phyloP scores from a whole-genome alignment of 2,113 vertebrate species.

The Rissa tridactyla region DNA sequence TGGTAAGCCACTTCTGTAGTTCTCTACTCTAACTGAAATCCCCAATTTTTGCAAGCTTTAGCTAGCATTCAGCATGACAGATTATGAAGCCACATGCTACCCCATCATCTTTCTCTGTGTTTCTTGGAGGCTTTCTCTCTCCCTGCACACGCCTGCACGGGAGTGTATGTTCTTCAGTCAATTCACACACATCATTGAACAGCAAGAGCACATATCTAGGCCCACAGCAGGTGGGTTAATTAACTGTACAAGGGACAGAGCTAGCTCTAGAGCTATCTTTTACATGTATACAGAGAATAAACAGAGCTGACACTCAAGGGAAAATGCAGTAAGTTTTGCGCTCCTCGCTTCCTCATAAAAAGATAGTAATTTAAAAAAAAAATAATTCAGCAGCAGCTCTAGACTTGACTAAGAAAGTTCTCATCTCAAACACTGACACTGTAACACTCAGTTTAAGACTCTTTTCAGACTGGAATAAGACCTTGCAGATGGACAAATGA shows the following conservation, averaged over 20 bases:
- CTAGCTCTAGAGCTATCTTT: background rate
- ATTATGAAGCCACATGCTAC: slow-evolving; percentile 40
- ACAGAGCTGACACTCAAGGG: background rate
- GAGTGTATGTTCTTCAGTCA: slow-evolving; percentile 16
- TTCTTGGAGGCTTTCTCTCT: slow-evolving; percentile 37
- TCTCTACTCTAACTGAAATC: slow-evolving; percentile 37
- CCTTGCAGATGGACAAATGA: slow-evolving; percentile 12
- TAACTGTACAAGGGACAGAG: slow-evolving; percentile 48
- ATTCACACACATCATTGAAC: slow-evolving; percentile 59
- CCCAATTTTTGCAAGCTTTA: slow-evolving; percentile 35
- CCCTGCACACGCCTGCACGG: background rate
- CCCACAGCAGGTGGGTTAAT: slow-evolving; percentile 63
- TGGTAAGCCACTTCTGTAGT: slow-evolving; percentile 13
- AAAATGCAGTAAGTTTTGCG: background rate
- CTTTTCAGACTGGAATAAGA: background rate
- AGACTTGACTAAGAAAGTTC: background rate
- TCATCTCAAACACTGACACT: background rate
- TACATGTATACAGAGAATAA: background rate
- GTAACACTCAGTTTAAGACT: background rate
- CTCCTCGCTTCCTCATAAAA: background rate
- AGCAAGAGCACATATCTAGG: slow-evolving; percentile 33
- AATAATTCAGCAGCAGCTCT: background rate
- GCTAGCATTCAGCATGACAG: slow-evolving; percentile 36
- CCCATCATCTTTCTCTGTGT: slow-evolving; percentile 21
- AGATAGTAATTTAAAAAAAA: background rate